Evolutionary conservation across 1,140 invertebrate species (phyloP), one percentile per base, ranked within the genome.

Genomic region (Heterodera carotae): DNA sequence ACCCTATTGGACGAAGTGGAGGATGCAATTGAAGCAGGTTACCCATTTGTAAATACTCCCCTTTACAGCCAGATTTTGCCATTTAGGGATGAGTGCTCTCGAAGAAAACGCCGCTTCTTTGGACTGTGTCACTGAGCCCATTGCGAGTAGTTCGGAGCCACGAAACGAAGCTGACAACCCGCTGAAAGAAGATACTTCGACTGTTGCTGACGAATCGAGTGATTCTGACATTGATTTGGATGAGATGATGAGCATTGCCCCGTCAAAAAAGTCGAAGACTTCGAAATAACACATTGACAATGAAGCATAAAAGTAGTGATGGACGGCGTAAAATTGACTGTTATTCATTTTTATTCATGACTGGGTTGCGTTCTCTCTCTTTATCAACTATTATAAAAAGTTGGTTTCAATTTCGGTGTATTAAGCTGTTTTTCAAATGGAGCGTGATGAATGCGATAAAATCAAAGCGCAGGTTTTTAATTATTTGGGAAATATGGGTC

Each of bases 11-110:
- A 83, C 60, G 36, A 70, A 12, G 81, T 69, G 31, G 82, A 83
- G 62, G 81, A 82, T 64, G 81, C 81, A 25, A 70, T 82, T 76
- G 81, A 82, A 80, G 81, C 80, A 36, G 81, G 80, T 76, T 25
- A n/a, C n/a, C n/a, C n/a, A n/a, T n/a, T 39, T 2, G 36, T 77
- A 56, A 56, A 76, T 10, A 18, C 36, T n/a, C 31, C 33, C 7
- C 2, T 27, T 29, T 6, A 33, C 25, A 25, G 39, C 6, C 12
- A 27, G 15, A 8, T 36, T 39, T 48, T 56, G 22, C 76, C 18
- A 10, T 72, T 43, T 29, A 79, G 79, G 72, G 1, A 62, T 81
- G 27, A 31, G 34, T 34, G 74, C 66, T 2, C 53, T 78, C 4
- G 2, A 39, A 29, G 36, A 36, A 5, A 76, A 69, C 8, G 15